Base-by-base conservation (phyloP, 2,888 invertebrate species). In the Cheilosia soror region DNA sequence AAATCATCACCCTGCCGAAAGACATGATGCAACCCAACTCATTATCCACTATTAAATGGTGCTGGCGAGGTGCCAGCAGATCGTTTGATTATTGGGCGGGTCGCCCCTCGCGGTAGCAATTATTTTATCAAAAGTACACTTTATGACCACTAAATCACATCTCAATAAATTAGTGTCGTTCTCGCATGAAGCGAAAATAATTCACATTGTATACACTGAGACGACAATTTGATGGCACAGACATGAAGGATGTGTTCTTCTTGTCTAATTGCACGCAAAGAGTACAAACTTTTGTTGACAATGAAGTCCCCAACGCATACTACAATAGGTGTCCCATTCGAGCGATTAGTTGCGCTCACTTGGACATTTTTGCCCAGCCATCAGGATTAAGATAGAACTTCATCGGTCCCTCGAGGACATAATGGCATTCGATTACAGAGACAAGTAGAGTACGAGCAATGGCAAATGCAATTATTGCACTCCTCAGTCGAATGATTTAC, bases 161-260 rank as follows among this genome's bases (percentile, higher is more conserved):
- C 65, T 75, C 75, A 58, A 75, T 75, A 66, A 66, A 66, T 58
- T 40, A 20, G 15, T 63, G 65, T 37, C 42, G 53, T 47, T 31
- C 15, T 25, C 11, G 37, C 13, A 15, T 11, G 13, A n/a, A 53
- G 11, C 7, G 27, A 25, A 49, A 11, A 37, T 33, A 49, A 31
- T n/a, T 13, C 33, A 47, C 44, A 6, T 29, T 57, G 47, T 15
- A 58, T n/a, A 6, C 42, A 25, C 49, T 13, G 53, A 37, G 37
- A 47, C 53, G 72, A 73, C 72, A 63, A 53, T 53, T 20, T 7
- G 57, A 75, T 75, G 63, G 63, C 73, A 75, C 65, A 9, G 65
- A 20, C 49, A 65, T 75, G 49, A 75, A 27, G 13, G 75, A 75
- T 75, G 57, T 75, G 65, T 63, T 63, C 63, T 53, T 60, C 63